These are phyloP conservation scores for Siphamia tubifer DNA, from an alignment of 2,113 vertebrate genomes.

Conservation along the genomic window DNA sequence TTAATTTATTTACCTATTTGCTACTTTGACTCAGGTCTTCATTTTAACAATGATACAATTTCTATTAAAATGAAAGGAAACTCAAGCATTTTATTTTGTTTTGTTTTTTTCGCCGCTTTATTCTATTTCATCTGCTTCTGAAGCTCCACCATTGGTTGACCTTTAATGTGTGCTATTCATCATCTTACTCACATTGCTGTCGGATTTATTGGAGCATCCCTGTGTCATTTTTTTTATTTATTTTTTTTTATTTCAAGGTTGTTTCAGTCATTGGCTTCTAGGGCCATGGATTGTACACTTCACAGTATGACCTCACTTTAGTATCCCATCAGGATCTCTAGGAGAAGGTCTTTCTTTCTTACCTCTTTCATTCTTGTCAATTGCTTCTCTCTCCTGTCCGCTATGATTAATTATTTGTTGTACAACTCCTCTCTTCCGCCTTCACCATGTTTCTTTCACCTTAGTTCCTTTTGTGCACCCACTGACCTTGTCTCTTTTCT, in stretches of 20 bases:
- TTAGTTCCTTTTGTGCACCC: not conserved
- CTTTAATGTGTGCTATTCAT: too few relatives aligned
- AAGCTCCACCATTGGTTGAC: too few relatives aligned
- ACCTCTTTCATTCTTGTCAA: not conserved
- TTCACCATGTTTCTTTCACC: not conserved
- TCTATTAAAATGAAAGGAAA: too few relatives aligned
- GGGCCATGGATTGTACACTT: not conserved
- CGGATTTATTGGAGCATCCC: not conserved
- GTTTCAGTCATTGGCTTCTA: not conserved
- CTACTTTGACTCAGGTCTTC: too few relatives aligned
- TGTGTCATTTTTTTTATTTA: too few relatives aligned
- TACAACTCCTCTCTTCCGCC: not conserved
- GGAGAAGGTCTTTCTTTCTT: not conserved
- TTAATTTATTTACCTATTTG: too few relatives aligned
- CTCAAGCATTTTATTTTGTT: too few relatives aligned
- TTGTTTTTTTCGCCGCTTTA: too few relatives aligned
- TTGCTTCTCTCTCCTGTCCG: constrained; percentile 13
- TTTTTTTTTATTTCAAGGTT: constrained; percentile 1
- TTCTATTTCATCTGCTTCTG: too few relatives aligned
- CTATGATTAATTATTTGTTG: constrained; percentile 32
- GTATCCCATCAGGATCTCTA: constrained; percentile 4
- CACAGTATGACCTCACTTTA: not conserved
- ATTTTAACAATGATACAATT: too few relatives aligned
- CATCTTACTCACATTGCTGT: not conserved
- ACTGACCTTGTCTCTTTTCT: not conserved